phyloP scores from a whole-genome alignment of 2,888 invertebrate species.

The Timema podura region DNA sequence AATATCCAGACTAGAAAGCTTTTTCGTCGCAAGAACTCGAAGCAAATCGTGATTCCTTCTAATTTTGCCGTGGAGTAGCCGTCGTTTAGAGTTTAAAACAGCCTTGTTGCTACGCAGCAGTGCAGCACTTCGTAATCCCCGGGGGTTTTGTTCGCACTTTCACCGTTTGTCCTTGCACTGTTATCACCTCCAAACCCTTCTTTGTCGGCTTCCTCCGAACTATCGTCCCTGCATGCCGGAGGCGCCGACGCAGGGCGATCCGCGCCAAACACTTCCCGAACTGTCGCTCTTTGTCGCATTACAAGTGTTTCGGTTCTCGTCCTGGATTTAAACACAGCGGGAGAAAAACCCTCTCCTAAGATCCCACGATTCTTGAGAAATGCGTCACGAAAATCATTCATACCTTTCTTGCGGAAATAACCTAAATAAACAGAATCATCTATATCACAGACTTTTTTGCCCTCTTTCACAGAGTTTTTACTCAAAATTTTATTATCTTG shows the following conservation, averaged over 20 bases:
- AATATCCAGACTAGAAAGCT: slow-evolving; percentile 32
- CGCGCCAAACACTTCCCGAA: slow-evolving; percentile 73
- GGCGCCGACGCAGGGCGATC: slow-evolving; percentile 81
- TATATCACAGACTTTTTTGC: slow-evolving; percentile 19
- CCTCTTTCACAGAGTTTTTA: slow-evolving; percentile 18
- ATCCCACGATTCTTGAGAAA: slow-evolving; percentile 59
- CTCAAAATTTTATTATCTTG: slow-evolving; percentile 1
- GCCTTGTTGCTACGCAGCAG: slow-evolving; percentile 44
- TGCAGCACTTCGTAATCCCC: slow-evolving; percentile 42
- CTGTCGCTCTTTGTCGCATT: slow-evolving; percentile 69
- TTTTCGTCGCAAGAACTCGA: slow-evolving; percentile 37
- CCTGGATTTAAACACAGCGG: slow-evolving; percentile 67
- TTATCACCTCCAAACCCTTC: slow-evolving; percentile 22
- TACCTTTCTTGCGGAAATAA: slow-evolving; percentile 64
- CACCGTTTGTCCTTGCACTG: slow-evolving; percentile 35
- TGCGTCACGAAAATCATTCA: slow-evolving; percentile 61
- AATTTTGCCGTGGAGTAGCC: slow-evolving; percentile 37
- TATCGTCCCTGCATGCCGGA: slow-evolving; percentile 54
- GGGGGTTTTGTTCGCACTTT: slow-evolving; percentile 34
- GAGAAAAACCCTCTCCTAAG: slow-evolving; percentile 60
- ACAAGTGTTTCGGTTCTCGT: slow-evolving; percentile 72
- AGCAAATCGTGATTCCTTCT: slow-evolving; percentile 35
- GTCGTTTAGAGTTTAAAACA: slow-evolving; percentile 42
- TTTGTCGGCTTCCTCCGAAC: slow-evolving; percentile 8
- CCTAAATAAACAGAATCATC: slow-evolving; percentile 57